These are phyloP conservation scores for Erinaceus europaeus DNA, from an alignment of 2,113 vertebrate genomes.

Conservation along the genomic window DNA sequence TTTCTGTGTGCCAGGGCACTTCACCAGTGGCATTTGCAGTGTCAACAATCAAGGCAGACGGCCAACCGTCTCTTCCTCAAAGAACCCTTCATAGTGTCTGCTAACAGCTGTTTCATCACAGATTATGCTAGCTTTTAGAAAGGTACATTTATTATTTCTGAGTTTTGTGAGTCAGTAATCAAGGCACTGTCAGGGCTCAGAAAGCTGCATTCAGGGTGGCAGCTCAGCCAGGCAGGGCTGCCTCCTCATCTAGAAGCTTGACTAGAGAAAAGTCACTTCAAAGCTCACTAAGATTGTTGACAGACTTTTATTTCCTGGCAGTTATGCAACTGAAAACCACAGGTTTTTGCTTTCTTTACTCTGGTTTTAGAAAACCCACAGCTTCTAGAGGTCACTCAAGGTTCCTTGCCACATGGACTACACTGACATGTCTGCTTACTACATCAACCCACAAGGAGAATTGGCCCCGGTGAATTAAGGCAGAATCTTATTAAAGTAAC, in stretches of 20 bases:
- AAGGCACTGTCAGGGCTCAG: not conserved
- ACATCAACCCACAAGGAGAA: not conserved
- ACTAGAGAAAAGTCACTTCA: not conserved
- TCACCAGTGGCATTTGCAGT: no score
- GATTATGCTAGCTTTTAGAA: not conserved
- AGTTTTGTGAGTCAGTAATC: not conserved
- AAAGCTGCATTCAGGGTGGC: not conserved
- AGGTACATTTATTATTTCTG: not conserved
- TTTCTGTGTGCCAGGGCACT: not conserved
- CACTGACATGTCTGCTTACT: not conserved
- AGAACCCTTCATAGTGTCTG: not conserved
- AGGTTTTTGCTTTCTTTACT: no score
- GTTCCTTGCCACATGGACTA: no score
- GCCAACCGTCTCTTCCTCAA: not conserved
- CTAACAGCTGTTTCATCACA: not conserved
- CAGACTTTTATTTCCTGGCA: no score
- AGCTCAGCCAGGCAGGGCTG: no score
- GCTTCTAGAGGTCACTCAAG: not conserved
- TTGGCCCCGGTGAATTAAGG: not conserved
- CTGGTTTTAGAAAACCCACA: not conserved
- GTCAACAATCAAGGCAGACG: not conserved
- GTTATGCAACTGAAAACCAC: not conserved
- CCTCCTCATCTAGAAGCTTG: not conserved
- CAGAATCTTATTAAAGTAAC: not conserved
- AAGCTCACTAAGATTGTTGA: not conserved